phyloP scores from a whole-genome alignment of 2,797 vertebrate genomes.

The Uromys caudimaculatus region DNA sequence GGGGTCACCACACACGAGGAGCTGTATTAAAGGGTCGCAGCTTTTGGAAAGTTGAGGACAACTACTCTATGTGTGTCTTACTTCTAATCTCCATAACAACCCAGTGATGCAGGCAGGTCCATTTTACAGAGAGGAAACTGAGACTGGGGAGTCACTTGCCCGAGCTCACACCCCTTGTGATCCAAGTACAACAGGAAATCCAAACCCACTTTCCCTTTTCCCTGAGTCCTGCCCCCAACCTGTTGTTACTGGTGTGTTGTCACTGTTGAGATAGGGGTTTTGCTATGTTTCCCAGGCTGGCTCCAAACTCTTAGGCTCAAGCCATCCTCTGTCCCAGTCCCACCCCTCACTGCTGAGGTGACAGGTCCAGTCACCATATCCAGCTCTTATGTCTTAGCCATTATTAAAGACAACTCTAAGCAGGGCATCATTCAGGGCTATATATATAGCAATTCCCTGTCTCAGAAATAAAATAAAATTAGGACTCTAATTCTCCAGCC shows the following conservation, averaged over 20 bases:
- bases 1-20: background rate
- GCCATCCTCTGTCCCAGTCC: background rate
- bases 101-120: background rate
- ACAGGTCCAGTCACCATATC: background rate
- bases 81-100: background rate
- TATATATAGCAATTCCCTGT: background rate
- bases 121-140: conserved; percentile 11
- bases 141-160: background rate
- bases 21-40: background rate
- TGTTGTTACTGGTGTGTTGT: background rate
- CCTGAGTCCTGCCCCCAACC: background rate
- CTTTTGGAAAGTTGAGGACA: background rate
- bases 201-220: background rate
- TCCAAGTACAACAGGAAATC: background rate
- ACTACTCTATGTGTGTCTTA: background rate
- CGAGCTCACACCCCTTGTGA: background rate
- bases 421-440: background rate
- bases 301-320: background rate
- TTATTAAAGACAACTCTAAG: background rate
- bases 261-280: too few relatives aligned
- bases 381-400: background rate
- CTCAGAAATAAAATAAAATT: background rate
- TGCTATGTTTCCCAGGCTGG: background rate
- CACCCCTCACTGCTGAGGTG: background rate
- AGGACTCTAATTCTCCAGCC: background rate